phyloP scores from a whole-genome alignment of 2,888 invertebrate species.

The Agriopis aurantiaria region DNA sequence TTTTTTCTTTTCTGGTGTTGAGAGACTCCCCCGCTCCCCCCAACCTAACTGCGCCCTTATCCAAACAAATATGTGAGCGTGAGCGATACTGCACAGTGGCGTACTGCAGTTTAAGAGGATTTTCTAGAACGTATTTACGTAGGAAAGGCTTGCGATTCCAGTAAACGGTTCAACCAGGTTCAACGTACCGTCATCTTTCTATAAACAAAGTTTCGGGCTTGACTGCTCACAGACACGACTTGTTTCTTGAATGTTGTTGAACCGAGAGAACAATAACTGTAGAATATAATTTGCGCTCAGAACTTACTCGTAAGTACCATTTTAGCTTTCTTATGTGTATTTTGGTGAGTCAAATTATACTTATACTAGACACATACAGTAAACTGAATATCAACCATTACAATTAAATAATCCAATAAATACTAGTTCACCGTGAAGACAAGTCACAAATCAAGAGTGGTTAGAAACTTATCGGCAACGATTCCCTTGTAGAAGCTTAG shows the following conservation, averaged over 20 bases:
- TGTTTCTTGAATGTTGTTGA: constrained; percentile 2
- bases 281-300: neutral
- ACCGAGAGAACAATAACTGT: constrained; percentile 9
- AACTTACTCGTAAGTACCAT: neutral
- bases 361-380: neutral
- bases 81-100: neutral
- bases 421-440: too few species aligned
- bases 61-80: neutral
- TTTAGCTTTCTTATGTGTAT: constrained; percentile 1
- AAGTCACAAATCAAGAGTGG: too few species aligned
- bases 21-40: too few species aligned
- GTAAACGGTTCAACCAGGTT: neutral
- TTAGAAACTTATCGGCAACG: too few species aligned
- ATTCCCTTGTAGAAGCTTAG: too few species aligned
- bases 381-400: neutral
- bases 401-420: too few species aligned
- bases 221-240: neutral
- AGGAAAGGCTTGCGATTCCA: neutral
- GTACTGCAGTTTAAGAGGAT: neutral
- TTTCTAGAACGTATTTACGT: constrained; percentile 1
- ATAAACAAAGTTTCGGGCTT: constrained; percentile 15
- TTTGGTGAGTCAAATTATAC: neutral
- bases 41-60: neutral
- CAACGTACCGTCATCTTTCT: constrained; percentile 8
- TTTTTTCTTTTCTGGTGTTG: too few species aligned